Percentiles rank a stretch among this genome's conserved stretches.
These are phyloP conservation scores for Synanceia verrucosa DNA, from an alignment of 2,797 vertebrate species.

Conservation along the genomic window DNA sequence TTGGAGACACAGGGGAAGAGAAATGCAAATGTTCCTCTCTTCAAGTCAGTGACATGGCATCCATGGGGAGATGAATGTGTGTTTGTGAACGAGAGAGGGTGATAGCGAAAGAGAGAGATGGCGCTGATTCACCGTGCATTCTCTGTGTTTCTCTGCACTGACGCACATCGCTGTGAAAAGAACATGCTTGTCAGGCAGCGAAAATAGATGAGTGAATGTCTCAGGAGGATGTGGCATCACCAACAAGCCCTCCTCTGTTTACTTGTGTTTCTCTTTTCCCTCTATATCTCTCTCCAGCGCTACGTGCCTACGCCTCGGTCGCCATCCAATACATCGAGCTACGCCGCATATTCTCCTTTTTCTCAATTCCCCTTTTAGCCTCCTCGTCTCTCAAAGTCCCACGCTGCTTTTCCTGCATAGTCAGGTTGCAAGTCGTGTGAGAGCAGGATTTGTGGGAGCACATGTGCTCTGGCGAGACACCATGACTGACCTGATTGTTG, in stretches of 20 bases:
- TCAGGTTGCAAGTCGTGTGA: conserved; percentile 66
- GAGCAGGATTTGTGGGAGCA: conserved; percentile 57
- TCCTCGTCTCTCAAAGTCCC: conserved; percentile 28
- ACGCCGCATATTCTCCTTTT: conserved; percentile 7
- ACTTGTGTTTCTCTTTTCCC: conserved; percentile 43
- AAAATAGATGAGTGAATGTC: conserved; percentile 64
- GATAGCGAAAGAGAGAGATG: conserved; percentile 40
- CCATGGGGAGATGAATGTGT: conserved; percentile 57
- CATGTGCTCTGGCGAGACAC: conserved; percentile 44
- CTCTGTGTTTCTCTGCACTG: conserved; percentile 42
- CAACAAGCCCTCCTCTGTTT: conserved; percentile 51
- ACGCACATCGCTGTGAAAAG: conserved; percentile 47
- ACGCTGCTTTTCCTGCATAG: conserved; percentile 54
- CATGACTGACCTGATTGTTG: conserved; percentile 64
- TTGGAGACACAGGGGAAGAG: conserved; percentile 54
- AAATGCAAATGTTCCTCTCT: conserved; percentile 73
- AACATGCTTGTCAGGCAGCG: conserved; percentile 62
- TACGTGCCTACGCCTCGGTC: neutral
- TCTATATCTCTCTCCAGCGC: conserved; percentile 16
- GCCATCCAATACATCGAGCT: conserved; percentile 20
- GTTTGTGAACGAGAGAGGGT: conserved; percentile 25
- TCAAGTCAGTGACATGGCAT: conserved; percentile 69
- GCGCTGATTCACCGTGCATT: conserved; percentile 64
- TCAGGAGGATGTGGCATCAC: conserved; percentile 52
- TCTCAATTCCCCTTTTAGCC: conserved; percentile 20